Evolutionary conservation across 1,140 invertebrate species (phyloP), one percentile per base, ranked within the genome.

Genomic region (Gonatopus flavifemur): DNA sequence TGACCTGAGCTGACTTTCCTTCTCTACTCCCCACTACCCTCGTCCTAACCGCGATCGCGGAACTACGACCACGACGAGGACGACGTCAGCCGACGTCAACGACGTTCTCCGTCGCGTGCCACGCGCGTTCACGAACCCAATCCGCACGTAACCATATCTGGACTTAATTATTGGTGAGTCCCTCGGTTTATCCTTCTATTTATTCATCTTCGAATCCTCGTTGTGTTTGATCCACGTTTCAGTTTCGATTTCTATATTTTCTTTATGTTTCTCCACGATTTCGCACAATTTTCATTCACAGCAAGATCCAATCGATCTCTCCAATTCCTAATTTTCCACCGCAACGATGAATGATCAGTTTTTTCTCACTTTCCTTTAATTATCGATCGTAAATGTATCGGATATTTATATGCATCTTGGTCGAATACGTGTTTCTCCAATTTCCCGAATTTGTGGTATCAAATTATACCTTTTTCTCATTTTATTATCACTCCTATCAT

Each of bases 131-230:
- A 41, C 49, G 32, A n/a, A 73, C 69, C 71, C 74, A 64, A 59
- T 68, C 67, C 69, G 66, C 66, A 62, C 58, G 49, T 67, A 64
- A 50, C 53, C 52, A 55, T 66, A 69, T 76, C 74, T 75, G 73
- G 74, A 75, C 74, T 74, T 74, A 70, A 76, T 76, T 78, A 76
- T 78, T 76, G 76, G 74, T 78, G 74, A 78, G 76, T 78, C 25
- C 20, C 30, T 43, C 10, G 33, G 38, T 16, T 40, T 13, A 16
- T 16, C 22, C 22, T 47, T 41, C 9, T 2, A 9, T 9, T 41
- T 16, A 16, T 30, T 41, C 25, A 36, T n/a, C 20, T 44, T 37
- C 19, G 15, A 30, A 40, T 31, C 7, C 20, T n/a, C n/a, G n/a
- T n/a, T n/a, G n/a, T n/a, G n/a, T n/a, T n/a, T n/a, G n/a, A n/a